A percentile compares a stretch with the other conserved stretches of the same genome.
Evolutionary conservation across 2,888 invertebrate species (phyloP).

Genomic region (Athrips mouffetella): DNA sequence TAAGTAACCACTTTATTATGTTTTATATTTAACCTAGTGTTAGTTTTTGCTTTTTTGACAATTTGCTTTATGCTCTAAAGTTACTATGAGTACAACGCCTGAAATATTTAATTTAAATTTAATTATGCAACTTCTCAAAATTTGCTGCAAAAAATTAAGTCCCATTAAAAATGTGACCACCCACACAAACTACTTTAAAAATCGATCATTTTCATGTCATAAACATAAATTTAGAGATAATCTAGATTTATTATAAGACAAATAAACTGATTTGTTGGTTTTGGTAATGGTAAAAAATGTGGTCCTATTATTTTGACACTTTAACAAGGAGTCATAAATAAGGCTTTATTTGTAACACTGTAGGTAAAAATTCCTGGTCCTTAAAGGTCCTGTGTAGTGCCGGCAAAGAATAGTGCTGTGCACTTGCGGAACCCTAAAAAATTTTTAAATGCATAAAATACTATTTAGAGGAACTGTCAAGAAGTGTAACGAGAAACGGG

Average conservation of each 20-base stretch:
- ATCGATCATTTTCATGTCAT: slow-evolving; percentile 3
- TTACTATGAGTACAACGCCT: neutral
- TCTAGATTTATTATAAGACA: slow-evolving; percentile 7
- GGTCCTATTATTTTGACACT: slow-evolving; percentile 11
- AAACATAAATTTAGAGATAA: neutral
- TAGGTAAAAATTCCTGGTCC: no score
- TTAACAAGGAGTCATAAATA: slow-evolving; percentile 8
- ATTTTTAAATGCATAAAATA: no score
- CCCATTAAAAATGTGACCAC: neutral
- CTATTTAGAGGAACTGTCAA: no score
- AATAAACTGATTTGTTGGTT: slow-evolving; percentile 10
- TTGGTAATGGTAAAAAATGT: slow-evolving; percentile 11
- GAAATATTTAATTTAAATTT: neutral
- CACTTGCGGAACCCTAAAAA: no score
- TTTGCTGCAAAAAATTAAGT: neutral
- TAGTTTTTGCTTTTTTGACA: no score
- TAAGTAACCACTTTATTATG: neutral
- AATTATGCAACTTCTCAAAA: neutral
- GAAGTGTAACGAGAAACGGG: no score
- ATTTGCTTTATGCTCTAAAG: no score
- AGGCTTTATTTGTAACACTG: slow-evolving; percentile 4
- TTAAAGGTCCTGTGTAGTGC: no score
- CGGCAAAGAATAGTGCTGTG: no score
- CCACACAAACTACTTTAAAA: neutral
- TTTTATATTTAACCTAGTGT: no score